Evolutionary conservation across 1,140 invertebrate species (phyloP).

Genomic region (Psilanteris sp.): DNA sequence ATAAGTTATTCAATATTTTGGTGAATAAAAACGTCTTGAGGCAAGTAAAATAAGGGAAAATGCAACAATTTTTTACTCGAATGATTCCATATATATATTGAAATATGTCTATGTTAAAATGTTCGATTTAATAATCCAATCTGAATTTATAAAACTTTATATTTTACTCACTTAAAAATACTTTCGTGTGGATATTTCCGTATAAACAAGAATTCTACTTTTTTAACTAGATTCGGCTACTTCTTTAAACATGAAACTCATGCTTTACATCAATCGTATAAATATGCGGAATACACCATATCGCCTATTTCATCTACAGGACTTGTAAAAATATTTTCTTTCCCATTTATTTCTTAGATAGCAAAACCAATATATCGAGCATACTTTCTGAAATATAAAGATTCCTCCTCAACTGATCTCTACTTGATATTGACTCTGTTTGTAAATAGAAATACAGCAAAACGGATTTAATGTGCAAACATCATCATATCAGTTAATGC

Average conservation of each 20-base stretch:
- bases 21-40: no score
- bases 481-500: neutral
- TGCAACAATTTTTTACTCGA: no score
- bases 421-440: slow-evolving; percentile 46
- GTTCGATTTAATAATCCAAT: no score
- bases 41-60: no score
- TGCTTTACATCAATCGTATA: slow-evolving; percentile 41
- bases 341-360: slow-evolving; percentile 42
- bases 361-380: slow-evolving; percentile 47
- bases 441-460: slow-evolving; percentile 31
- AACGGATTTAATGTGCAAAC: neutral
- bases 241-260: slow-evolving; percentile 37
- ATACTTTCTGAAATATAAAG: slow-evolving; percentile 39
- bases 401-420: slow-evolving; percentile 44
- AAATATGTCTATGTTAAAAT: no score
- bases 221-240: slow-evolving; percentile 41
- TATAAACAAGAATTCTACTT: no score
- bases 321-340: slow-evolving; percentile 60
- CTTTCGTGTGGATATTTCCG: no score
- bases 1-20: no score
- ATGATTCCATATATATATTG: no score
- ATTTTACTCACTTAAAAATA: no score
- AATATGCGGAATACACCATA: slow-evolving; percentile 36
- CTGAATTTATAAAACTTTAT: no score
- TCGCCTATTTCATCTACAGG: slow-evolving; percentile 24